Evolutionary conservation across 2,113 vertebrate species (phyloP), one percentile per base, ranked within the genome.

Genomic region (Coryphaenoides rupestris): DNA sequence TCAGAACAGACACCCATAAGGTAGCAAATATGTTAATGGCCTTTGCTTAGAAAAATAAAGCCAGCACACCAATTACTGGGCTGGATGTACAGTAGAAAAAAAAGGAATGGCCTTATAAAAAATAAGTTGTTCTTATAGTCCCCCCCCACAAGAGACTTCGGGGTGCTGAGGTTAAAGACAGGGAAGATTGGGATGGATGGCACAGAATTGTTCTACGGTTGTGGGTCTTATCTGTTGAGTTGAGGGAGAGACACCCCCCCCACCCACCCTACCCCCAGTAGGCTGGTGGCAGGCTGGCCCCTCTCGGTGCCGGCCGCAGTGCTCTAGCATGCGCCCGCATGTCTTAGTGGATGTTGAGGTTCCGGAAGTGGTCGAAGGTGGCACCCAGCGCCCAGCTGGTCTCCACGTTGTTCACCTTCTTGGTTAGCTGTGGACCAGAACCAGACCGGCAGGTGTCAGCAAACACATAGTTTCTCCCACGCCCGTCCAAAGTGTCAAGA

Each of bases 361-460:
- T 92, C 81, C 95, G 93, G 83, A 99, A 87, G 61, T 95, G 88
- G 77, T 96, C 93, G 72, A 98, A 98, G 19, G 93, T 95, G 47
- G 96, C 97, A 17, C 97, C 97, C 78, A 99, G 84, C 68, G 96
- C 95, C 97, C 97, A 99, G 82, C 96, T 95, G 0, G 94, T 98
- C 89, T 99, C 97, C 75, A 95, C 91, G 19, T 99, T 93, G 85
- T 98, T 96, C 73, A 99, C 93, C 83, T 99, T 99, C 88, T 99
- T 99, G 76, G 94, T 85, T 21, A 99, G 88, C 97, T 99, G 81
- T 84, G 63, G 66, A 69, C 75, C 26, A 66, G 62, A 86, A 15
- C 16, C 52, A 7, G n/a, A 17, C 19, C 7, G n/a, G n/a, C 46
- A 55, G n/a, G 60, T 2, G 47, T 23, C 65, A 19, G 21, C 45